Conservation (phyloP, 23 tunicate species). For the Phallusia fumigata region DNA sequence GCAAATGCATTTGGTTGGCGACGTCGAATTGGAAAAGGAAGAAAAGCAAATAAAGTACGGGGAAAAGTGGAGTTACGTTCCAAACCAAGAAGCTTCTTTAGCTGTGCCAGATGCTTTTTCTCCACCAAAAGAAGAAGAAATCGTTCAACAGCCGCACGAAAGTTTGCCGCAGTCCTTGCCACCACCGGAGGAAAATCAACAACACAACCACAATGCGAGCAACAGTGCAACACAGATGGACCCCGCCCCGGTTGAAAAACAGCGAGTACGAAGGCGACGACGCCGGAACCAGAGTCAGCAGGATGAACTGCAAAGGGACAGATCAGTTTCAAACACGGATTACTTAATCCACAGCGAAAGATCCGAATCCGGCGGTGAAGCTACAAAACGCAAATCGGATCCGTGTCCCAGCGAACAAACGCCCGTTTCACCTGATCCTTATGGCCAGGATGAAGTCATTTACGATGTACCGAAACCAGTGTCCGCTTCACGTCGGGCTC, state of each 20-base stretch:
- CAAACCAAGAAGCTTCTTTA: constrained; percentile 10
- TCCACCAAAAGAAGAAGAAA: not conserved
- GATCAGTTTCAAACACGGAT: not conserved
- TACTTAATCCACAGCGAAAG: not conserved
- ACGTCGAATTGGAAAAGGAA: constrained; percentile 45
- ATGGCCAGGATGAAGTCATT: constrained; percentile 32
- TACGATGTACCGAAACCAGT: constrained; percentile 73
- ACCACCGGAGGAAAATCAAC: constrained; percentile 12
- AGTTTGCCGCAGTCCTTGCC: constrained; percentile 23
- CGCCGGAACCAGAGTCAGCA: constrained; percentile 18
- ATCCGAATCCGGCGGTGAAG: not conserved
- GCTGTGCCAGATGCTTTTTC: not conserved
- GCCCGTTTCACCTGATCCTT: not conserved
- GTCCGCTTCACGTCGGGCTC: constrained; percentile 41
- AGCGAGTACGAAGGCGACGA: constrained; percentile 51
- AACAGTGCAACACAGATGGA: not conserved
- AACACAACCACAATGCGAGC: constrained; percentile 11
- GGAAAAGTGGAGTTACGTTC: constrained; percentile 83
- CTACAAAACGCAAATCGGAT: constrained; percentile 4
- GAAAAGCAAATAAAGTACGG: constrained; percentile 51
- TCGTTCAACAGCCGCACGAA: constrained; percentile 5
- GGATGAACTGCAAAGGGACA: not conserved
- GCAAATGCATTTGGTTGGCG: constrained; percentile 68
- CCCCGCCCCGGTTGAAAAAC: constrained; percentile 28
- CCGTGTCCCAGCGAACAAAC: constrained; percentile 4